These are phyloP conservation scores for Trachurus trachurus DNA, from an alignment of 2,797 vertebrate genomes.

Conservation along the genomic window DNA sequence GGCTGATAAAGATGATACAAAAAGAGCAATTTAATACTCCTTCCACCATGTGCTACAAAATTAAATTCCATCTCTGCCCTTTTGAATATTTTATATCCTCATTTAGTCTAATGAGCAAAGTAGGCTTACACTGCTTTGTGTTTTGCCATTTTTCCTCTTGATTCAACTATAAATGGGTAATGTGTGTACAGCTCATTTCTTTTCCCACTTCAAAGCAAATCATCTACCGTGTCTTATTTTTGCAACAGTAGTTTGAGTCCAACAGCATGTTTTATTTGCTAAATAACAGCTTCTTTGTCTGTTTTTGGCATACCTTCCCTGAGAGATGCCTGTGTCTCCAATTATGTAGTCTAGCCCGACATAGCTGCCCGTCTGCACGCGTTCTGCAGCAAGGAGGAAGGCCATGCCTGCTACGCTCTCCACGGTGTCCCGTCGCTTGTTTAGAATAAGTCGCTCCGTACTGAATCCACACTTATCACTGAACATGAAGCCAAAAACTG, in stretches of 20 bases:
- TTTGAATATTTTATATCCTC: slow-evolving; percentile 34
- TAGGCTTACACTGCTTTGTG: background rate
- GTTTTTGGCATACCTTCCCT: slow-evolving; percentile 85
- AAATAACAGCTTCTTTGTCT: background rate
- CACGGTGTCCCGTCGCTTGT: slow-evolving; percentile 89
- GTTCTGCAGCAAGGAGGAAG: slow-evolving; percentile 91
- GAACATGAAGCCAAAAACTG: slow-evolving; percentile 96
- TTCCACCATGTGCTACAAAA: slow-evolving; percentile 10
- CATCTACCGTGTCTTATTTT: background rate
- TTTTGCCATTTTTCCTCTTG: background rate
- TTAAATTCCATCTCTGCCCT: slow-evolving; percentile 8
- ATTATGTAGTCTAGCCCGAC: slow-evolving; percentile 95
- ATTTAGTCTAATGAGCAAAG: slow-evolving; percentile 1
- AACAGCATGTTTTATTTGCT: background rate
- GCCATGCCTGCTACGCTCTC: slow-evolving; percentile 94
- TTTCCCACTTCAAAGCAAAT: background rate
- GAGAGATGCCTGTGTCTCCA: slow-evolving; percentile 92
- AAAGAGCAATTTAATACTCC: slow-evolving; percentile 5
- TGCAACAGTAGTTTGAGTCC: background rate
- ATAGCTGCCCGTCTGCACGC: slow-evolving; percentile 94
- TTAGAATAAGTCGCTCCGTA: slow-evolving; percentile 90
- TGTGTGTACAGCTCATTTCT: background rate
- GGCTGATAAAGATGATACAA: background rate
- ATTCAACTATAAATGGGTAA: background rate
- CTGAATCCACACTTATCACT: slow-evolving; percentile 97